Conservation (phyloP, 2,113 vertebrate species). For the Hippotragus niger region DNA sequence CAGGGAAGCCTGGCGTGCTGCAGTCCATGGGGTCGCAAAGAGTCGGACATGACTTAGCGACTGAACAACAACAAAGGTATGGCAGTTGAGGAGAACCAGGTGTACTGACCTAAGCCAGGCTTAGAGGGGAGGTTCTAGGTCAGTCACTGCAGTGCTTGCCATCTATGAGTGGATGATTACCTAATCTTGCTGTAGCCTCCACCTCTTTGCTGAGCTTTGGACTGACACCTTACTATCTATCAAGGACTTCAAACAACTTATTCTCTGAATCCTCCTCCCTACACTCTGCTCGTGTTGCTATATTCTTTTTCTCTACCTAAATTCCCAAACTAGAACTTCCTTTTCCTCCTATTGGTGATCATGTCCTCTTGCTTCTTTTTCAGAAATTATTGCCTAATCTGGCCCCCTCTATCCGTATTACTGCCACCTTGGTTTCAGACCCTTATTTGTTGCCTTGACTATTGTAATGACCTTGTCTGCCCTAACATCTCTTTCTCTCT, state of each 20-base stretch:
- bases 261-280: background rate
- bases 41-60: background rate
- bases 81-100: background rate
- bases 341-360: background rate
- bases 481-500: background rate
- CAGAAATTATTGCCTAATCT: background rate
- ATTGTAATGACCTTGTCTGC: background rate
- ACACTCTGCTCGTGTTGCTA: background rate
- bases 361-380: background rate
- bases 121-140: background rate
- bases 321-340: background rate
- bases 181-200: background rate
- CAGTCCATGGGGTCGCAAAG: background rate
- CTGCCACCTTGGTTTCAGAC: background rate
- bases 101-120: background rate
- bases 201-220: background rate
- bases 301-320: background rate
- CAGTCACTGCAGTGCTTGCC: background rate
- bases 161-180: background rate
- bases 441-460: background rate
- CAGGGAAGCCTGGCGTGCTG: background rate
- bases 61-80: background rate
- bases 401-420: background rate
- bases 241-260: background rate
- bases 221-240: background rate